A percentile compares a stretch with the other conserved stretches of the same genome.
phyloP scores from a whole-genome alignment of 2,113 vertebrate genomes.

The Noturus placidus region DNA sequence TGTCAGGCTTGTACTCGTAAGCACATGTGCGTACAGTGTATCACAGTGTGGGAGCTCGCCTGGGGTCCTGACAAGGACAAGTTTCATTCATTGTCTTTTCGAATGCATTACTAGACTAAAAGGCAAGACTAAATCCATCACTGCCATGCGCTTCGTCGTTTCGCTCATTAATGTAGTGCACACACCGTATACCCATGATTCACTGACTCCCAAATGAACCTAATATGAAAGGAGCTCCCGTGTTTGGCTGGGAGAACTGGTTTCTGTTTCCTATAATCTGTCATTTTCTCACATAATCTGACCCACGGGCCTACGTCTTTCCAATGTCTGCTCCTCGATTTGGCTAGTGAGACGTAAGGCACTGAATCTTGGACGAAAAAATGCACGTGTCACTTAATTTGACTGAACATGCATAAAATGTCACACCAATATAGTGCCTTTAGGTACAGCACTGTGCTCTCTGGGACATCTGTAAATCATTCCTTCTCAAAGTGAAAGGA shows the following conservation, averaged over 20 bases:
- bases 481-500: too few species aligned
- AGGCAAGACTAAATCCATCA: background rate
- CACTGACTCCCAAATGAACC: background rate
- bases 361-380: too few species aligned
- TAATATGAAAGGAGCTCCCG: background rate
- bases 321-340: too few species aligned
- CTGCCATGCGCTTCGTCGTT: background rate
- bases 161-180: background rate
- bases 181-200: background rate
- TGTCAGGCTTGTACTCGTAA: background rate
- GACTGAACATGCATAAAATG: too few species aligned
- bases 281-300: too few species aligned
- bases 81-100: background rate
- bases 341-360: too few species aligned
- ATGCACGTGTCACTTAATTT: too few species aligned
- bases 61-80: background rate
- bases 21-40: background rate
- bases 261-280: too few species aligned
- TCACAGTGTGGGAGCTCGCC: background rate
- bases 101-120: background rate
- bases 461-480: too few species aligned
- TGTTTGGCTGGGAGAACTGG: background rate
- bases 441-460: too few species aligned
- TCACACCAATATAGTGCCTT: too few species aligned
- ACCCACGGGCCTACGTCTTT: too few species aligned